These are phyloP conservation scores for Troides helena DNA, from an alignment of 2,888 invertebrate species.

Conservation along the genomic window DNA sequence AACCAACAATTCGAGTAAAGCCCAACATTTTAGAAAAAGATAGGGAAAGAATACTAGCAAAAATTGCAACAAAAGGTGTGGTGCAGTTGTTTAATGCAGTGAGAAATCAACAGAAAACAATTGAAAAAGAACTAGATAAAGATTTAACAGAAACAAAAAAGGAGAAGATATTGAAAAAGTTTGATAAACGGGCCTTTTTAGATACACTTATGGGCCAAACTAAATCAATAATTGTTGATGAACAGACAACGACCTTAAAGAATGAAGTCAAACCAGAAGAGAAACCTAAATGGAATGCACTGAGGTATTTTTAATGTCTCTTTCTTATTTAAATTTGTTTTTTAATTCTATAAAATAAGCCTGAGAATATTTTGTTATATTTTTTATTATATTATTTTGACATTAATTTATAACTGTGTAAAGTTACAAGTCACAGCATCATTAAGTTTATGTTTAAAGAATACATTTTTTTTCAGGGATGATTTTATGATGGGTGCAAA, in stretches of 20 bases:
- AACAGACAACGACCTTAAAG: constrained; percentile 59
- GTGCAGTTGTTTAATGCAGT: constrained; percentile 96
- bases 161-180: constrained; percentile 87
- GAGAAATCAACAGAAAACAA: constrained; percentile 88
- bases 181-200: constrained; percentile 87
- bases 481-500: constrained; percentile 95
- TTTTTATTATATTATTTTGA: no score
- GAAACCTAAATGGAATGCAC: constrained; percentile 81
- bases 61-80: constrained; percentile 95
- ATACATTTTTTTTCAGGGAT: constrained; percentile 80
- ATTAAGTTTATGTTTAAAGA: neutral
- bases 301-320: constrained; percentile 59
- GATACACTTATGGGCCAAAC: constrained; percentile 88
- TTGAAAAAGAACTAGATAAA: constrained; percentile 85
- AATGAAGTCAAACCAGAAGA: constrained; percentile 66
- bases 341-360: no score
- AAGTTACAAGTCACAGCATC: neutral
- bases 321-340: neutral
- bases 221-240: constrained; percentile 78
- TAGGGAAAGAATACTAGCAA: constrained; percentile 86
- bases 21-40: constrained; percentile 88
- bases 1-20: constrained; percentile 85
- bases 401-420: no score
- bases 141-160: constrained; percentile 88
- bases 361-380: no score